Conservation (phyloP, 2,888 invertebrate genomes). For the Apamea epomidion region DNA sequence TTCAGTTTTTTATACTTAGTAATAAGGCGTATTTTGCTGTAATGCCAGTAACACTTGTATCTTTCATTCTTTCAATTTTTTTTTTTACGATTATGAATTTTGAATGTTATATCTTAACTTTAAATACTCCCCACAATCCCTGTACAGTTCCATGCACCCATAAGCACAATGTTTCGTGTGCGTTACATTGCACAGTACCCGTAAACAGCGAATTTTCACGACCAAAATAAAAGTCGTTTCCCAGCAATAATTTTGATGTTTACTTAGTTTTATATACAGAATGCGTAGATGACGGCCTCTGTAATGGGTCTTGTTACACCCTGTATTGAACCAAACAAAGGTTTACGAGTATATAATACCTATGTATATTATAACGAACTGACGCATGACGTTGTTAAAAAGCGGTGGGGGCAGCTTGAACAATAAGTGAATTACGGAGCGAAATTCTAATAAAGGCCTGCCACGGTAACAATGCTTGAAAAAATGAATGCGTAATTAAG, state of each 20-base stretch:
- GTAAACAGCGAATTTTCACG: background rate
- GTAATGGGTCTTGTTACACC: background rate
- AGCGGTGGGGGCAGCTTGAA: slow-evolving; percentile 48
- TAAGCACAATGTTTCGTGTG: background rate
- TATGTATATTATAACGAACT: slow-evolving; percentile 28
- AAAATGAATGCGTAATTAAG: slow-evolving; percentile 70
- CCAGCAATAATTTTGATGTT: background rate
- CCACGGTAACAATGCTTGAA: slow-evolving; percentile 54
- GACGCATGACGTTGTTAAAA: slow-evolving; percentile 56
- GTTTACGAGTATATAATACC: slow-evolving; percentile 8
- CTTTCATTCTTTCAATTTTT: no score
- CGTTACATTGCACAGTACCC: background rate
- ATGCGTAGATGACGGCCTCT: background rate
- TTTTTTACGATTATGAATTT: no score
- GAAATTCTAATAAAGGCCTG: slow-evolving; percentile 69
- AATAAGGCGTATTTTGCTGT: no score
- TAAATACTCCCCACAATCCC: background rate
- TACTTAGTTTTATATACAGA: background rate
- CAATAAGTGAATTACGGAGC: slow-evolving; percentile 74
- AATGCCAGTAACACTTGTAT: no score
- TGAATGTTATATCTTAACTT: background rate
- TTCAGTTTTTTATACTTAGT: no score
- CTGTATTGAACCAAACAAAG: slow-evolving; percentile 45
- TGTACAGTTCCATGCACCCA: no score
- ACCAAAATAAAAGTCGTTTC: background rate